Evolutionary conservation across 2,888 invertebrate genomes (phyloP).

Genomic region (Mesodorylaimus sp.): DNA sequence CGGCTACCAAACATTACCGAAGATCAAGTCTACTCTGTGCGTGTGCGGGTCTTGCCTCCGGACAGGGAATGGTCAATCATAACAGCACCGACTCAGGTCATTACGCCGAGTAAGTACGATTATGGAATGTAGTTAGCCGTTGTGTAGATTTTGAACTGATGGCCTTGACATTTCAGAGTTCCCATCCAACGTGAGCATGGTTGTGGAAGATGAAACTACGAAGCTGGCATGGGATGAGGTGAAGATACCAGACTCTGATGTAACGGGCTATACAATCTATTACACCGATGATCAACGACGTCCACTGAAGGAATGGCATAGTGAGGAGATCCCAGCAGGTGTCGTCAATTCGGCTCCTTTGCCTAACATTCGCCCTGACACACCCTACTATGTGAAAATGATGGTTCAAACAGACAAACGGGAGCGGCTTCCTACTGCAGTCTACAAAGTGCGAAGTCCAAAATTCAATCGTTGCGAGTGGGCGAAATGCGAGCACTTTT

Average conservation of each 20-base stretch:
- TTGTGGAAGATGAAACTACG: too few species aligned
- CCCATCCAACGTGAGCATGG: too few species aligned
- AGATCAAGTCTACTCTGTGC: not conserved
- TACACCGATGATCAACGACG: not conserved
- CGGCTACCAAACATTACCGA: not conserved
- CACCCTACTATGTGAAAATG: not conserved
- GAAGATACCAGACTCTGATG: not conserved
- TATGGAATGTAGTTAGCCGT: too few species aligned
- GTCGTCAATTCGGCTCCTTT: too few species aligned
- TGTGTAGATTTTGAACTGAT: too few species aligned
- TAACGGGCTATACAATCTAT: too few species aligned
- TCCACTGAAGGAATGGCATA: not conserved
- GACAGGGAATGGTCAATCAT: not conserved
- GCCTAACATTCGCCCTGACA: not conserved
- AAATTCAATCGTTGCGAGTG: too few species aligned
- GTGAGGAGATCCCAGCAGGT: not conserved
- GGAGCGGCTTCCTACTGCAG: not conserved
- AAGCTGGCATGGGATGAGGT: not conserved
- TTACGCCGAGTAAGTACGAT: not conserved
- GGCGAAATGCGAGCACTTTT: not conserved
- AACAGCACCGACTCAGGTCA: not conserved
- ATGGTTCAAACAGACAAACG: not conserved
- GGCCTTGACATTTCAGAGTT: too few species aligned
- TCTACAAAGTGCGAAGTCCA: not conserved
- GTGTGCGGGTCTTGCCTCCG: not conserved